Base-by-base conservation (phyloP, 2,797 vertebrate genomes). In the Passerculus sandwichensis region DNA sequence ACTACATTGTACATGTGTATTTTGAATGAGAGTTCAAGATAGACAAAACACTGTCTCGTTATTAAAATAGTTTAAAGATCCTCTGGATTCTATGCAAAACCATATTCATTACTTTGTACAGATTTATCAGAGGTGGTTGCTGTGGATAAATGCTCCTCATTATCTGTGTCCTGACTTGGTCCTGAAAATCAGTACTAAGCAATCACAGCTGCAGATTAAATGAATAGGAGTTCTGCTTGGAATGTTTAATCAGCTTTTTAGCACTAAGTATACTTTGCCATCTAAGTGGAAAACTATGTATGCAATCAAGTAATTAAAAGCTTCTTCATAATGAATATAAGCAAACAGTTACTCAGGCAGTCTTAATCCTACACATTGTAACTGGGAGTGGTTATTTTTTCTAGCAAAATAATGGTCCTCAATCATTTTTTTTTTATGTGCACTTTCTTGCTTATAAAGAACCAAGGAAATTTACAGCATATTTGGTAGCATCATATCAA, bases 301-400 rank as follows among this genome's bases (percentile, higher is more conserved):
- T 77, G 92, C 87, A 95, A 93, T 94, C 91, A 96, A 96, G 84
- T 93, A 94, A 94, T 96, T 97, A 95, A 96, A 87, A 78, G 61
- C 53, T 93, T 75, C 69, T 87, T 93, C 76, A 48, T 75, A 91
- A 71, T 79, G 81, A 91, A 54, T 89, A 48, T 73, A 89, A 3
- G 19, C 59, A 89, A 95, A 93, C 65, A 92, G 61, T 89, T 94
- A 84, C 60, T 93, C 32, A 93, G 73, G 18, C 80, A 81, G 9
- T 56, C 75, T 80, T 91, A 80, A 92, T 92, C 59, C 57, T 74
- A 74, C 23, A 36, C 34, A 3, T 67, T 34, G 25, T 83, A 89
- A 69, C 67, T 82, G 29, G 42, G 77, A 87, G 64, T 73, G 17
- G 32, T 86, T 95, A 71, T 89, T 91, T 95, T 94, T 94, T 17